Conservation (phyloP, 2,888 invertebrate species). For the Crocallis elinguaria region DNA sequence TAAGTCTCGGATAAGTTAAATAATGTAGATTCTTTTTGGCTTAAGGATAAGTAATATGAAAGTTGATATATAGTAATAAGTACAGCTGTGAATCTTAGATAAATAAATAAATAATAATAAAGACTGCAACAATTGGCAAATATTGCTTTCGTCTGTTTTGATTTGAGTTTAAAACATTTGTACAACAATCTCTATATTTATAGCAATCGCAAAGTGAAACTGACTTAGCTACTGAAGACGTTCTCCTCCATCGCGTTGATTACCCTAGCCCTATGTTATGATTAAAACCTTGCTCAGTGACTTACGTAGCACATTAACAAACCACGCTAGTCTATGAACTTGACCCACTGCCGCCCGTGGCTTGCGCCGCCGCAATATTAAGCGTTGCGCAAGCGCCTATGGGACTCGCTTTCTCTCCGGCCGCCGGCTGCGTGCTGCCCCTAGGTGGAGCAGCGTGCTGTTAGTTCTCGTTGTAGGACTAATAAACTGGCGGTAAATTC, state of each 20-base stretch:
- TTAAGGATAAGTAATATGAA: no score
- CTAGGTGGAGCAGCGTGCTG: slow-evolving; percentile 2
- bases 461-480: neutral
- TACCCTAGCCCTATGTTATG: slow-evolving; percentile 24
- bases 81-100: no score
- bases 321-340: slow-evolving; percentile 37
- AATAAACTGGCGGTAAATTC: no score
- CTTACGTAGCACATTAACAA: slow-evolving; percentile 12
- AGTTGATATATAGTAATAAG: no score
- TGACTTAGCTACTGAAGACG: neutral
- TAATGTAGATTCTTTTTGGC: no score
- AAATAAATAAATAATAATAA: no score
- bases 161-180: no score
- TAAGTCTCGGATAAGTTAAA: no score
- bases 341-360: slow-evolving; percentile 46
- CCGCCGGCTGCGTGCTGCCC: slow-evolving; percentile 17
- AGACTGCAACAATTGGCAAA: no score
- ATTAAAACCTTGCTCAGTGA: slow-evolving; percentile 15
- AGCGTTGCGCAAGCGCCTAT: slow-evolving; percentile 47
- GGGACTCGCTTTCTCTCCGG: slow-evolving; percentile 54
- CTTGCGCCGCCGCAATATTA: slow-evolving; percentile 40
- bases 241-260: slow-evolving; percentile 5
- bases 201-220: no score
- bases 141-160: no score
- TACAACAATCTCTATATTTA: no score